These are phyloP conservation scores for Brenthis hecate DNA, from an alignment of 2,888 invertebrate species.

Conservation along the genomic window DNA sequence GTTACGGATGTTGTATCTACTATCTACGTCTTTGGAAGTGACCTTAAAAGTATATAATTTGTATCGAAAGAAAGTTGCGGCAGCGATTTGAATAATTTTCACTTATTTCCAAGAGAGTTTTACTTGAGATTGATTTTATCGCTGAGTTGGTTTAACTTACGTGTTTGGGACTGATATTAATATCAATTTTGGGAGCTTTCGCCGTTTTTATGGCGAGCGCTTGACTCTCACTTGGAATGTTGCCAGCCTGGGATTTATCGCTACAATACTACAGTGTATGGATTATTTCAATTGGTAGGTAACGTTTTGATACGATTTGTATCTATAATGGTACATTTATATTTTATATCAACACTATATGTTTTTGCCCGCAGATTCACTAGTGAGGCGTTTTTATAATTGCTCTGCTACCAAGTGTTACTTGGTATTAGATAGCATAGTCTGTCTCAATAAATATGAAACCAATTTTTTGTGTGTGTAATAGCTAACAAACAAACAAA, in stretches of 20 bases:
- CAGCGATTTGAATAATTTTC: constrained; percentile 13
- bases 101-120: constrained; percentile 15
- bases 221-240: constrained; percentile 16
- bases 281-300: not conserved
- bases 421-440: too few relatives aligned
- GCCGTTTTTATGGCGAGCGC: constrained; percentile 19
- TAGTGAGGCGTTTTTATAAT: too few relatives aligned
- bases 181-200: constrained; percentile 27
- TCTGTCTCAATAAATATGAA: too few relatives aligned
- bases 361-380: too few relatives aligned
- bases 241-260: constrained; percentile 28
- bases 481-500: too few relatives aligned
- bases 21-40: not conserved
- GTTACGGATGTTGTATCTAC: too few relatives aligned
- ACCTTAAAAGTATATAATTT: not conserved
- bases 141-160: constrained; percentile 17
- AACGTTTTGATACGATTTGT: not conserved
- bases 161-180: constrained; percentile 30
- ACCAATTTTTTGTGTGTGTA: too few relatives aligned
- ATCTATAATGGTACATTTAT: too few relatives aligned
- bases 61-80: constrained; percentile 1
- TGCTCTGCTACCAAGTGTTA: too few relatives aligned
- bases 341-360: too few relatives aligned
- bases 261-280: constrained; percentile 6
- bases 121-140: constrained; percentile 16